Percentiles rank a stretch among this genome's conserved stretches.
These are phyloP conservation scores for Didymodactylos carnosus DNA, from an alignment of 2,888 invertebrate species.

Conservation along the genomic window DNA sequence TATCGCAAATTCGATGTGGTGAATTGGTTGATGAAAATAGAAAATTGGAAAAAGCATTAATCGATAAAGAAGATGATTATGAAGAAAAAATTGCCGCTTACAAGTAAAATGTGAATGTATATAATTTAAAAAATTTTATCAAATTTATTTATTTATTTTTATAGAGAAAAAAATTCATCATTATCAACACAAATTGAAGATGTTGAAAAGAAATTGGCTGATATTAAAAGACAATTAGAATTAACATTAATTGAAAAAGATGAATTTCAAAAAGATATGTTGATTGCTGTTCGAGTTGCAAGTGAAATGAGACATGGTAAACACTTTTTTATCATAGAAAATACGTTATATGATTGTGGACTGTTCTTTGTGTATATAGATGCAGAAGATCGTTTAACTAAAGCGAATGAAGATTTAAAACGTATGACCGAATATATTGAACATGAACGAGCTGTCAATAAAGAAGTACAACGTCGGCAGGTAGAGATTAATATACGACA, in stretches of 20 bases:
- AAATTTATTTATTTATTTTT: too few relatives aligned
- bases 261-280: background rate
- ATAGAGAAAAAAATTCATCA: background rate
- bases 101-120: too few relatives aligned
- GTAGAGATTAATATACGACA: too few relatives aligned
- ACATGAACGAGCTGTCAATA: background rate
- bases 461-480: background rate
- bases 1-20: background rate
- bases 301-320: background rate
- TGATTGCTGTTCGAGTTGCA: background rate
- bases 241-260: background rate
- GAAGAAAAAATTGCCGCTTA: background rate
- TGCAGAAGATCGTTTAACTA: background rate
- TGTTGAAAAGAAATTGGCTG: background rate
- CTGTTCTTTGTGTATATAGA: too few relatives aligned
- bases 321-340: background rate
- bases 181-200: background rate
- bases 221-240: background rate
- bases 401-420: background rate
- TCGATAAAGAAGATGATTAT: background rate
- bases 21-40: background rate
- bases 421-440: background rate
- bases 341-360: too few relatives aligned
- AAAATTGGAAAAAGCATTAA: background rate
- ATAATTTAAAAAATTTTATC: too few relatives aligned